phyloP scores from a whole-genome alignment of 2,888 invertebrate genomes.

The Exephanes ischioxanthus region DNA sequence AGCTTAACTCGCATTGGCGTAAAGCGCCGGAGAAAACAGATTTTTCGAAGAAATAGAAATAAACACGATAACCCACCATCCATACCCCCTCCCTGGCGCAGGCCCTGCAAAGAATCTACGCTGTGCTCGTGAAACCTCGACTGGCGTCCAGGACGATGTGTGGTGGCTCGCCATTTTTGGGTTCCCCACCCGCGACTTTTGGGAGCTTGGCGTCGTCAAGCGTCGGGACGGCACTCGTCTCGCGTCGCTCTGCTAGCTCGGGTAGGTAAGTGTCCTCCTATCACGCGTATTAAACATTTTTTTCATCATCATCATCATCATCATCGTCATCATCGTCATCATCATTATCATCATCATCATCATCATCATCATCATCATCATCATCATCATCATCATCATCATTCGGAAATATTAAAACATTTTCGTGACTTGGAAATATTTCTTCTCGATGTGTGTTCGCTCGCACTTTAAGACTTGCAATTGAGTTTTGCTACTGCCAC shows the following conservation, averaged over 20 bases:
- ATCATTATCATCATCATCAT: background rate
- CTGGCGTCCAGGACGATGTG: constrained; percentile 60
- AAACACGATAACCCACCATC: constrained; percentile 48
- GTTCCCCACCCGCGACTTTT: constrained; percentile 81
- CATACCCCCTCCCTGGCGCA: constrained; percentile 17
- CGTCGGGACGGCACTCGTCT: constrained; percentile 81
- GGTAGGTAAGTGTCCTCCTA: constrained; percentile 82
- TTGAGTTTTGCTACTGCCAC: constrained; percentile 49
- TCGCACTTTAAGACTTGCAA: constrained; percentile 51
- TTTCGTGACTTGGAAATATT: constrained; percentile 18
- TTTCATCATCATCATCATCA: background rate
- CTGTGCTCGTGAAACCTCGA: constrained; percentile 41
- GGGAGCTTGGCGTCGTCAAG: constrained; percentile 68
- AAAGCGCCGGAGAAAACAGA: constrained; percentile 37
- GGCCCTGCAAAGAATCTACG: constrained; percentile 36
- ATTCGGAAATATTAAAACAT: constrained; percentile 6
- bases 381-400: background rate
- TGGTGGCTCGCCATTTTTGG: constrained; percentile 84
- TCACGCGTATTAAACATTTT: constrained; percentile 37
- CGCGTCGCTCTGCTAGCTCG: constrained; percentile 84
- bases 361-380: too few species aligned
- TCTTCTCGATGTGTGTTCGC: constrained; percentile 47
- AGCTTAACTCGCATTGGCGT: constrained; percentile 62
- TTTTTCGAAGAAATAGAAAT: constrained; percentile 34
- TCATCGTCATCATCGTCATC: too few species aligned